Base-by-base conservation (phyloP, 2,888 invertebrate species). In the Microchrysa polita region DNA sequence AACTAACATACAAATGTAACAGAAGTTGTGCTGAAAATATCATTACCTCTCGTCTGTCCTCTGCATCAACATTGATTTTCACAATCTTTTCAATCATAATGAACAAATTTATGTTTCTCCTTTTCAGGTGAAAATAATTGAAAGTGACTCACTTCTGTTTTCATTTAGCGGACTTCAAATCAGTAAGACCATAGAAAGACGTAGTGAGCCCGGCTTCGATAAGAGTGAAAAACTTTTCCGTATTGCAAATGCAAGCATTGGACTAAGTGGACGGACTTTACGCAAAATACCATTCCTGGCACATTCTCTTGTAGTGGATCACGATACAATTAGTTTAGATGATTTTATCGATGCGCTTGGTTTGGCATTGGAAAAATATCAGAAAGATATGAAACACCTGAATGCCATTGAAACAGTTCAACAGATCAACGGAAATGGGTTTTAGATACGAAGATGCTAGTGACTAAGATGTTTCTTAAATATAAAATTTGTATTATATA, bases 241-340 rank as follows among this genome's bases (percentile, higher is more conserved):
- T 67, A 83, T 90, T 44, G 85, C 88, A 42, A 80, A 84, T 55
- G 79, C 86, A 77, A 92, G 92, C 82, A 80, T 86, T 44, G 92
- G 92, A 7, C 81, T 96, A 61, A 97, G 96, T 83, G 97, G 96
- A 0, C 88, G 97, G 75, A 89, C 92, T 7, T 86, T 97, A 76
- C 88, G 96, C 57, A 96, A 97, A 83, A 87, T 97, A 77, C 97
- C 97, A 0, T 93, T 97, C 81, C 84, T 97, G 77, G 93, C 96
- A n/a, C 89, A 91, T 79, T 90, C 92, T 5, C 84, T 88, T 73
- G 88, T 86, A 80, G 77, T 86, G 10, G 79, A 81, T 23, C 72
- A 53, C 22, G 67, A 75, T 1, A 40, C 16, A 0, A 55, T 75
- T 12, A 65, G 12, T 5, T 18, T 73, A 20, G 20, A 34, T 63